Evolutionary conservation across 2,888 invertebrate genomes (phyloP).

Genomic region (Archips crataeganus): DNA sequence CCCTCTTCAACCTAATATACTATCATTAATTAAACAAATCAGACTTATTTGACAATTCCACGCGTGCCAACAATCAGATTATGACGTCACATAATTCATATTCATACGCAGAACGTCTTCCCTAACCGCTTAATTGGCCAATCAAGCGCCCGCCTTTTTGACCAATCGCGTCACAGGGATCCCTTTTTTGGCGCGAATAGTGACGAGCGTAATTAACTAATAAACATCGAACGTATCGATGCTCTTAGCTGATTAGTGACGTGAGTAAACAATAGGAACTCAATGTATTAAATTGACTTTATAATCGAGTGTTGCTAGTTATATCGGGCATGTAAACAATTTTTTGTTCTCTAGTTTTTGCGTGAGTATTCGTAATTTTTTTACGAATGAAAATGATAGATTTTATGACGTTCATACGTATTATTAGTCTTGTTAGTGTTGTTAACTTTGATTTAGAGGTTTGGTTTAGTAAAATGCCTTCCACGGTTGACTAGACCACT

Average conservation of each 20-base stretch:
- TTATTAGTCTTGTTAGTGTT: not conserved
- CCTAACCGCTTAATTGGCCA: slow-evolving; percentile 27
- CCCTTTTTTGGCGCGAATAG: slow-evolving; percentile 11
- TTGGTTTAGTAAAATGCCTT: not conserved
- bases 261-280: slow-evolving; percentile 58
- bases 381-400: too few species aligned
- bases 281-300: slow-evolving; percentile 65
- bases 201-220: slow-evolving; percentile 17
- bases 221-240: slow-evolving; percentile 51
- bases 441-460: not conserved
- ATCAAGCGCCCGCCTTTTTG: slow-evolving; percentile 25
- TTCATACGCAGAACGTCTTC: not conserved
- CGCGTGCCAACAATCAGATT: not conserved
- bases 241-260: slow-evolving; percentile 72
- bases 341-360: slow-evolving; percentile 1
- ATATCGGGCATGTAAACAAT: slow-evolving; percentile 11
- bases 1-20: too few species aligned
- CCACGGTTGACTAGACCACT: too few species aligned
- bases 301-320: slow-evolving; percentile 8
- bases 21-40: too few species aligned
- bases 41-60: not conserved
- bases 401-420: not conserved
- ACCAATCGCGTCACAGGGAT: slow-evolving; percentile 16
- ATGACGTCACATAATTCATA: slow-evolving; percentile 12
- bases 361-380: not conserved